Base-by-base conservation (phyloP, 2,797 vertebrate genomes). In the Loris lydekkerianus region DNA sequence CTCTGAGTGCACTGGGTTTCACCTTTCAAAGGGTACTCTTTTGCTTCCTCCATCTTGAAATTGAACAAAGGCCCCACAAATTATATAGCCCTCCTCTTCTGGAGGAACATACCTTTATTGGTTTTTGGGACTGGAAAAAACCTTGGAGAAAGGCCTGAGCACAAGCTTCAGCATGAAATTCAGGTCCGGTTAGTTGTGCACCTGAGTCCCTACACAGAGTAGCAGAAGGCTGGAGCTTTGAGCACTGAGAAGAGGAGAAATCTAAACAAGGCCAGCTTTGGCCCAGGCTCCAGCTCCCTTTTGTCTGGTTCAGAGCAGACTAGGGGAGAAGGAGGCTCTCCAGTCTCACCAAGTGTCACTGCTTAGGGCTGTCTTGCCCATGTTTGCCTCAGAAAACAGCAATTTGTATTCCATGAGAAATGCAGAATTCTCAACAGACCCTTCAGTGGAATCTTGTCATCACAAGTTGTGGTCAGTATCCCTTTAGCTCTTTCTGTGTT, bases 281-380 rank as follows among this genome's bases (percentile, higher is more conserved):
- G 63, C 31, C 31, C 63, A n/a, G 63, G 29, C 63, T 31, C 15
- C 63, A n/a, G 63, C 5, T n/a, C 13, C 29, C 14, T 73, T 3
- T 23, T 23, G 10, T 27, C 17, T 49, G 2, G 5, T 1, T 11
- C 17, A 9, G 10, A 43, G 40, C 40, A 83, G 60, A 1, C 25
- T 23, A 9, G 7, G 10, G 1, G 17, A 29, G 13, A 2, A 7
- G 2, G 27, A 25, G 2, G 2, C 17, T 37, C 2, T 87, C 53
- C 31, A 13, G 2, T 10, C 6, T 4, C 49, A 21, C 69, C 43
- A 43, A 1, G 2, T 11, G 1, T 46, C 73, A 61, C 23, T 56
- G 20, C 29, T 37, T 10, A 80, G 67, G 20, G 11, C 40, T 17
- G 27, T 5, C 20, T 61, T 58, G 21, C 13, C 21, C 40, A 37